Conservation (phyloP, 53 echinoderm and acorn worm genomes). For the Paracentrotus lividus region DNA sequence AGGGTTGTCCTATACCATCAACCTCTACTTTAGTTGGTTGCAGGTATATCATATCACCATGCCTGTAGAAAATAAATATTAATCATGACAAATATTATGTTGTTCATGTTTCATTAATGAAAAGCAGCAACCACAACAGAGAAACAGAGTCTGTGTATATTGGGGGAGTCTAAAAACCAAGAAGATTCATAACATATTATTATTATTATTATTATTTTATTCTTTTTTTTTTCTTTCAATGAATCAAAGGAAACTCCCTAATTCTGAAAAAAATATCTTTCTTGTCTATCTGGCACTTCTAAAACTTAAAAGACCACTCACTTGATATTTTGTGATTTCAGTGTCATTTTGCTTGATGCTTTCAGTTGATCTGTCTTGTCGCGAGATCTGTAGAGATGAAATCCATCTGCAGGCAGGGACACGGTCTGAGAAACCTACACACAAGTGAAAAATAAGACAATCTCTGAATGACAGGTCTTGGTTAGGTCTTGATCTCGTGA, state of each 20-base stretch:
- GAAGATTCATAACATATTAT: too few relatives aligned
- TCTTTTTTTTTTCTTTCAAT: too few relatives aligned
- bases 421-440: constrained; percentile 85
- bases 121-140: background rate
- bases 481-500: too few relatives aligned
- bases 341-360: constrained; percentile 83
- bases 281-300: too few relatives aligned
- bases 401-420: constrained; percentile 79
- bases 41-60: constrained; percentile 96
- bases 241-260: too few relatives aligned
- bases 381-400: constrained; percentile 77
- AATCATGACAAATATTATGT: too few relatives aligned
- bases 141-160: too few relatives aligned
- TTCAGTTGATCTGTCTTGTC: constrained; percentile 80
- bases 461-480: background rate
- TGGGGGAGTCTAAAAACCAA: too few relatives aligned
- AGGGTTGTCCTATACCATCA: constrained; percentile 24
- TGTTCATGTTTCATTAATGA: background rate
- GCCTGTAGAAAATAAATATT: constrained; percentile 71
- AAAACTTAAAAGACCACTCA: constrained; percentile 58
- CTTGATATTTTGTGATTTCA: constrained; percentile 82
- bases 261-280: too few relatives aligned
- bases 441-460: background rate
- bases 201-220: too few relatives aligned
- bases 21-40: constrained; percentile 56